Base-by-base conservation (phyloP, 2,888 invertebrate species). In the Polyommatus icarus region DNA sequence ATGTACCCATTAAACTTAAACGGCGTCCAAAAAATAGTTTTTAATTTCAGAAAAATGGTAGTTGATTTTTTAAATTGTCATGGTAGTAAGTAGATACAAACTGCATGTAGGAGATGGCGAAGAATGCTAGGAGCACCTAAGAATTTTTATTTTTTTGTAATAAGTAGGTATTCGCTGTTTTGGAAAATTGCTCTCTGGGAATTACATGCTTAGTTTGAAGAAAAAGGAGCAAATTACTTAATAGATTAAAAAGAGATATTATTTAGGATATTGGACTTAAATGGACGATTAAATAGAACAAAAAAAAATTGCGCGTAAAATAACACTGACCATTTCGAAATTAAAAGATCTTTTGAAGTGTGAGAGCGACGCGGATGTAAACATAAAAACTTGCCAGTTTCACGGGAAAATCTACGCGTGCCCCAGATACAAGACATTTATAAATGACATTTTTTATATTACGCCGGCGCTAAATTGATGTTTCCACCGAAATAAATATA, bases 381-480 rank as follows among this genome's bases (percentile, higher is more conserved):
- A 67, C 29, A 29, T 29, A 67, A 67, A 67, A 67, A 67, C 67
- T 29, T 67, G 67, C 67, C 67, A 67, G 24, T 29, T 15, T 67
- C 29, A 67, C 67, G 29, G 29, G 73, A 24, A 73, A 73, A 73
- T 46, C 73, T 46, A 73, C 40, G 40, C 78, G 78, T 71, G 82
- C 71, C 79, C 81, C 78, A 83, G 59, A 82, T 83, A 79, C 71
- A 54, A 79, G 80, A 81, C 82, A 80, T 82, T 82, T 82, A 81
- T 83, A 82, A 81, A 81, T 79, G 81, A 80, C 82, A 81, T 73
- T 54, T 54, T 71, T 79, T 80, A 82, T 81, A 67, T 82, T 80
- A 79, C 80, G 67, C 46, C 73, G 77, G 80, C 29, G 67, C 67
- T 67, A 29, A 29, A 67, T 61, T 67, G 18, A 67, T 32, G 29